These are phyloP conservation scores for Pseudorhombus dupliciocellatus DNA, from an alignment of 2,113 vertebrate species.

Conservation along the genomic window DNA sequence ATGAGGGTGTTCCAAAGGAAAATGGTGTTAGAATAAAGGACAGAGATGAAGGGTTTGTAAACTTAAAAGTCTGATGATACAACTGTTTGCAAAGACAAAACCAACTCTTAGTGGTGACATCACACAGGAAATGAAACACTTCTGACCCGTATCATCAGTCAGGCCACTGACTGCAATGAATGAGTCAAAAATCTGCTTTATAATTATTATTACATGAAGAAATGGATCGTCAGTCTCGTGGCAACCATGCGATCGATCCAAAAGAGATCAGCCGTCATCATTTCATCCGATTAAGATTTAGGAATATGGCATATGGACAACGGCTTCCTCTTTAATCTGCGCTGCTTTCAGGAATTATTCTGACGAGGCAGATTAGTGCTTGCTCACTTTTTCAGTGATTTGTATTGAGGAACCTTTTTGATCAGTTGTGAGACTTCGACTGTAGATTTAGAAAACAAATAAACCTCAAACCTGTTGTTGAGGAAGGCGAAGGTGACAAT, in stretches of 20 bases:
- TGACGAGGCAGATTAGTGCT: slow-evolving; percentile 29
- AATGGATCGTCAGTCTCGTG: not conserved
- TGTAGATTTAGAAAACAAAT: not conserved
- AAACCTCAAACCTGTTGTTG: not conserved
- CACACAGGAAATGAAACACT: not conserved
- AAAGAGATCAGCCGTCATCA: too few relatives aligned
- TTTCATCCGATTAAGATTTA: slow-evolving; percentile 19
- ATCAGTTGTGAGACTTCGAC: not conserved
- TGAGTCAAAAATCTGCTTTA: not conserved
- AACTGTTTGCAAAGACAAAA: not conserved
- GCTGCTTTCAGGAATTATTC: slow-evolving; percentile 30
- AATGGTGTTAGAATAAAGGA: too few relatives aligned
- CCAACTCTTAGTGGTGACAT: too few relatives aligned
- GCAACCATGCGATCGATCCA: too few relatives aligned
- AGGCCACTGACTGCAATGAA: not conserved
- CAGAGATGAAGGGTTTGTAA: not conserved
- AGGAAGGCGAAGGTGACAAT: slow-evolving; percentile 40
- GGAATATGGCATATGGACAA: slow-evolving; percentile 2
- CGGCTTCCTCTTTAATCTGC: slow-evolving; percentile 35
- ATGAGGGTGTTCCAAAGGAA: too few relatives aligned
- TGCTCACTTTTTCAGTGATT: not conserved
- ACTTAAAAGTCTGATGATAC: not conserved
- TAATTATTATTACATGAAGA: not conserved
- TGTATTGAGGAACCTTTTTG: not conserved
- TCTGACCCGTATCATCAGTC: too few relatives aligned